Evolutionary conservation across 2,113 vertebrate genomes (phyloP).

Genomic region (Onychorhynchus coronatus): DNA sequence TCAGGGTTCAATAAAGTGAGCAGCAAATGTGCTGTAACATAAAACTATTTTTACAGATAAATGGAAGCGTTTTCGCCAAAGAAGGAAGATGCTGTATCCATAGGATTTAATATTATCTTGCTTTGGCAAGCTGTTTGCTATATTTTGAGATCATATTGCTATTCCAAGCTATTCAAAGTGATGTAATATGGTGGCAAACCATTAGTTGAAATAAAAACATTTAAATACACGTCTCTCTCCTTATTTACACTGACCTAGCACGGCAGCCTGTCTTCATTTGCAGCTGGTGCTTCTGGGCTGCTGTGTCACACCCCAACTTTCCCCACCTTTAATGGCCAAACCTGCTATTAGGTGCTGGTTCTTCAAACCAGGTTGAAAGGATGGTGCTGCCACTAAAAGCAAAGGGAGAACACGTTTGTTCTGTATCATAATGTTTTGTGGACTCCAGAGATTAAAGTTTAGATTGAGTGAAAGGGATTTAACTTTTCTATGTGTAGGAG

Average conservation of each 20-base stretch:
- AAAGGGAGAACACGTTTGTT: neutral
- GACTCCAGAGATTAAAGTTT: neutral
- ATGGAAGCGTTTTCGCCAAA: constrained; percentile 66
- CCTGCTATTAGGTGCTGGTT: neutral
- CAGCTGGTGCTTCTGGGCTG: neutral
- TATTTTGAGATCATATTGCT: constrained; percentile 76
- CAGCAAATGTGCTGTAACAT: constrained; percentile 45
- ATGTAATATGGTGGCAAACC: constrained; percentile 76
- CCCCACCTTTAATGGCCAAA: neutral
- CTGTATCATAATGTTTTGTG: neutral
- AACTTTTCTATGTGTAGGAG: neutral
- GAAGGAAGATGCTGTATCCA: constrained; percentile 62
- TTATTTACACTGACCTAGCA: neutral
- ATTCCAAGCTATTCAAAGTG: constrained; percentile 73
- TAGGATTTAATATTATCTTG: constrained; percentile 72
- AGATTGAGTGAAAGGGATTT: neutral
- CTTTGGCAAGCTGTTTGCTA: constrained; percentile 78
- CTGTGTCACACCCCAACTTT: neutral
- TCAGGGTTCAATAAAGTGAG: constrained; percentile 41
- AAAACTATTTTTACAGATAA: constrained; percentile 70
- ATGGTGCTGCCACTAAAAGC: neutral
- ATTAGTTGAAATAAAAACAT: constrained; percentile 78
- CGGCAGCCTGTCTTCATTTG: neutral
- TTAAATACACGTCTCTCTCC: constrained; percentile 46
- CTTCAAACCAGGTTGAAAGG: neutral